Evolutionary conservation across 2,888 invertebrate species (phyloP).

Genomic region (Pherbina coryleti): DNA sequence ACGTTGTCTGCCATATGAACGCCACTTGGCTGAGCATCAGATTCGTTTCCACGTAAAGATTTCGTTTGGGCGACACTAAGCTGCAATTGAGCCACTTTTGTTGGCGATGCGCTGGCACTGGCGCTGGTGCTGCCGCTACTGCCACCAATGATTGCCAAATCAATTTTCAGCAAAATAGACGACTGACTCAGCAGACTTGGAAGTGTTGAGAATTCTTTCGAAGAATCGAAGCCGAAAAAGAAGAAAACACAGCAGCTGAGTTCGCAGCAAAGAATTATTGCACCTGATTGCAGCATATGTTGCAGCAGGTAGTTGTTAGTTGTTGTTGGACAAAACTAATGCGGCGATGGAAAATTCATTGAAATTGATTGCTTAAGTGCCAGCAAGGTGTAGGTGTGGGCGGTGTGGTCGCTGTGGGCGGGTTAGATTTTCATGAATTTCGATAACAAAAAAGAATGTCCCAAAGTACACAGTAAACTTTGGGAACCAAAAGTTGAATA

Average conservation of each 20-base stretch:
- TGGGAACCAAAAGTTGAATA: neutral
- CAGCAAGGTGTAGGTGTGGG: neutral
- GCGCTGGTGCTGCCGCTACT: neutral
- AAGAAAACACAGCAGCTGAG: neutral
- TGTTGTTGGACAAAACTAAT: slow-evolving; percentile 18
- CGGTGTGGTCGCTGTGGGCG: neutral
- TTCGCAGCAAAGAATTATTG: slow-evolving; percentile 14
- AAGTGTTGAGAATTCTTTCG: slow-evolving; percentile 1
- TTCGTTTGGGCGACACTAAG: neutral
- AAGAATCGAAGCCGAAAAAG: neutral
- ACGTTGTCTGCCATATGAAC: slow-evolving; percentile 4
- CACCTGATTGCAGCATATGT: slow-evolving; percentile 23
- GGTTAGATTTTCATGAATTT: neutral
- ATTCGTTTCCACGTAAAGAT: slow-evolving; percentile 28
- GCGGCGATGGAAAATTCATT: slow-evolving; percentile 39
- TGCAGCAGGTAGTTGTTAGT: slow-evolving; percentile 2
- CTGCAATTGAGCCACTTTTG: too few species aligned
- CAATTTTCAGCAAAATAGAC: slow-evolving; percentile 12
- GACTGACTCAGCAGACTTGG: neutral
- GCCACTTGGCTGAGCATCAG: slow-evolving; percentile 8
- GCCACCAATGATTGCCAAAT: slow-evolving; percentile 29
- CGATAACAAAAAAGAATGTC: neutral
- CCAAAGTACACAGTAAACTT: neutral
- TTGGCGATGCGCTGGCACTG: neutral
- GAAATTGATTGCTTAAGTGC: slow-evolving; percentile 15